Conservation (phyloP, 1,140 invertebrate genomes). For the Ridgeia piscesae region DNA sequence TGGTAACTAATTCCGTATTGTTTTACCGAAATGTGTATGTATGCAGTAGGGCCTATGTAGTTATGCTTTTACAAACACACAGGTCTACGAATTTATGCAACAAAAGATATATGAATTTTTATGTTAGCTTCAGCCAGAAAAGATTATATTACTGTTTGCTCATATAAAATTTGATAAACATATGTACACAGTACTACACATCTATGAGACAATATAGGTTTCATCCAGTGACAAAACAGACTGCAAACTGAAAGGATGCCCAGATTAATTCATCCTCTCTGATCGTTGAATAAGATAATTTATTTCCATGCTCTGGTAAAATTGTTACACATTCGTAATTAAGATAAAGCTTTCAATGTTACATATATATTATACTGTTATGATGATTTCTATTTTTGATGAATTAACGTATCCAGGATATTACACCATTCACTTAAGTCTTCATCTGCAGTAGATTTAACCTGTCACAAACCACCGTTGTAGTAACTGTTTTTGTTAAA, state of each 20-base stretch:
- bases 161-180: too few relatives aligned
- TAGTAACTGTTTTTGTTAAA: too few relatives aligned
- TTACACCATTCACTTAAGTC: neutral
- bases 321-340: neutral
- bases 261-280: neutral
- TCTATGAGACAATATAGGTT: neutral
- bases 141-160: too few relatives aligned
- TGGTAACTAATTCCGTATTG: slow-evolving; percentile 68
- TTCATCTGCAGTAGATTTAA: too few relatives aligned
- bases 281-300: neutral
- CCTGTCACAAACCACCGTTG: too few relatives aligned
- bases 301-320: neutral
- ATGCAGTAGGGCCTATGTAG: neutral
- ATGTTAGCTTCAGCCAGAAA: neutral
- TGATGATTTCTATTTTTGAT: neutral
- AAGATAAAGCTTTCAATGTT: neutral
- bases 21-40: too few relatives aligned
- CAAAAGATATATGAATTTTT: neutral
- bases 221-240: neutral
- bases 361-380: neutral
- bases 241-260: neutral
- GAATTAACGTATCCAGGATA: neutral
- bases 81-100: neutral
- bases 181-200: neutral
- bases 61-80: neutral